These are phyloP conservation scores for Macropodus opercularis DNA, from an alignment of 2,797 vertebrate species.

Conservation along the genomic window DNA sequence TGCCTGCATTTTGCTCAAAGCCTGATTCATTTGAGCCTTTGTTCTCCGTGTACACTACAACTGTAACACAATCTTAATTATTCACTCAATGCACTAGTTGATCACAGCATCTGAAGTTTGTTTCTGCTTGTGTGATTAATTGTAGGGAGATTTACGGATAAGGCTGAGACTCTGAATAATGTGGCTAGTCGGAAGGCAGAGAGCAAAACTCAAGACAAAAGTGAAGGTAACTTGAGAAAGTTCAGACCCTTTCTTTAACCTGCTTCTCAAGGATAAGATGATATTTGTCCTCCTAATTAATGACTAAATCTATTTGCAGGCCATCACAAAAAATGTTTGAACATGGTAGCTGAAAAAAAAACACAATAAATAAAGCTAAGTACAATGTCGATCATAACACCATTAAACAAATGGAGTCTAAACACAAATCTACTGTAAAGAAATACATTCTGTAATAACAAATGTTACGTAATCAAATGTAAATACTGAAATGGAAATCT, in stretches of 20 bases:
- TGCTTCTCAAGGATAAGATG: neutral
- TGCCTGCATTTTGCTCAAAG: neutral
- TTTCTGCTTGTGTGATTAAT: constrained; percentile 68
- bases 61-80: neutral
- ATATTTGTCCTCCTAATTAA: neutral
- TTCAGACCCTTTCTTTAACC: constrained; percentile 10
- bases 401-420: neutral
- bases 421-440: neutral
- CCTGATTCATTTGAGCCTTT: neutral
- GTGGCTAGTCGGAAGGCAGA: constrained; percentile 82
- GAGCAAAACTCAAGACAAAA: constrained; percentile 79
- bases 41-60: neutral
- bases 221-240: constrained; percentile 81
- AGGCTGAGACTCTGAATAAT: constrained; percentile 85
- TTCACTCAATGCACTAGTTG: constrained; percentile 8
- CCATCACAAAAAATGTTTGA: too few species aligned
- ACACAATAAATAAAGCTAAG: neutral
- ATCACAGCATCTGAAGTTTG: constrained; percentile 19
- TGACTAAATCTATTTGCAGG: too few species aligned
- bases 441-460: too few species aligned
- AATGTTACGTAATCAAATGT: neutral
- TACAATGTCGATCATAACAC: neutral
- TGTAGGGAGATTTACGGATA: constrained; percentile 90
- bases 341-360: neutral
- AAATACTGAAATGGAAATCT: neutral